Evolutionary conservation across 2,888 invertebrate species (phyloP).

Genomic region (Nemurella pictetii): DNA sequence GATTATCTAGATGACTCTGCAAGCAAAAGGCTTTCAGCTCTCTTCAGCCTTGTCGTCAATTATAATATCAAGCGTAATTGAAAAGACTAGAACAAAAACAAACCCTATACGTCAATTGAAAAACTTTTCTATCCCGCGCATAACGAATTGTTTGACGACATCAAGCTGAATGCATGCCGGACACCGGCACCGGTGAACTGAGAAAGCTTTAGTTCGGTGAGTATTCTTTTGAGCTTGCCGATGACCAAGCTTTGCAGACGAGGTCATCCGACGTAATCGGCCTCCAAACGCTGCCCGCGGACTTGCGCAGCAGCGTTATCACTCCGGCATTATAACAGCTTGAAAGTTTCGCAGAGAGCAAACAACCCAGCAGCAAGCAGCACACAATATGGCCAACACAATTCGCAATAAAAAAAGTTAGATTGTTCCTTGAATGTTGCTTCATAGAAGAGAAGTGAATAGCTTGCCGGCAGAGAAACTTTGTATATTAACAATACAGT

Average conservation of each 20-base stretch:
- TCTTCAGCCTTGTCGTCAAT: no score
- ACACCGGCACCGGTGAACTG: not conserved
- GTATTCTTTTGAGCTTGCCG: not conserved
- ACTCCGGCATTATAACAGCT: not conserved
- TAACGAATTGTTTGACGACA: no score
- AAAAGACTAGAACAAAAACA: no score
- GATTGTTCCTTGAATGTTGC: not conserved
- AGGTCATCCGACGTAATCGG: not conserved
- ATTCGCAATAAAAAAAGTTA: not conserved
- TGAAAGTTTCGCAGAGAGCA: not conserved
- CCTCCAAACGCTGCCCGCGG: not conserved
- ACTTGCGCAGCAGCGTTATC: not conserved
- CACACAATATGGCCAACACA: not conserved
- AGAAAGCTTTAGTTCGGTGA: not conserved
- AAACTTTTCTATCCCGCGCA: no score
- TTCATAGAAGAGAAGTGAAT: not conserved
- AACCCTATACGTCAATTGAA: no score
- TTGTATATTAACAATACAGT: not conserved
- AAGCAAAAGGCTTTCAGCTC: no score
- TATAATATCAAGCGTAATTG: no score
- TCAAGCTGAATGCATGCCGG: no score
- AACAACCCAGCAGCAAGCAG: not conserved
- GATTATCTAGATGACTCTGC: no score
- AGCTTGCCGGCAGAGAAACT: not conserved
- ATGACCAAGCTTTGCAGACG: not conserved